Conservation (phyloP, 2,113 vertebrate genomes). For the Centropus unirufus region DNA sequence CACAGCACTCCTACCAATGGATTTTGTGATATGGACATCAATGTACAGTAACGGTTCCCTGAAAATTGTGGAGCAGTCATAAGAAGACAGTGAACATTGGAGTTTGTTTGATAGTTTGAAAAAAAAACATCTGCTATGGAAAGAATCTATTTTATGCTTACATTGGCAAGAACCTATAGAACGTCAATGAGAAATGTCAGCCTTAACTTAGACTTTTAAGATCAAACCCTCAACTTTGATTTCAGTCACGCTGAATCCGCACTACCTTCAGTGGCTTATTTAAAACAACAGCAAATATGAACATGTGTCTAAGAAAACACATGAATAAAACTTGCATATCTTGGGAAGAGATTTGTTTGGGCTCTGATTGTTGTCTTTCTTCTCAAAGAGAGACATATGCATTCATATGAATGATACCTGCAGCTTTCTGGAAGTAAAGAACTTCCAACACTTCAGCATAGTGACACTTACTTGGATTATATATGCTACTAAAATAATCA, state of each 20-base stretch:
- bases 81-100: background rate
- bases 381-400: background rate
- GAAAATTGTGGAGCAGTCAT: background rate
- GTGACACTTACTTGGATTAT: conserved; percentile 71
- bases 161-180: background rate
- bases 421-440: background rate
- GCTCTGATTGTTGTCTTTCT: background rate
- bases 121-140: background rate
- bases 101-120: background rate
- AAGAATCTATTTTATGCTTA: background rate
- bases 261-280: background rate
- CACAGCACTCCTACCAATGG: background rate
- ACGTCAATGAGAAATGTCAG: background rate
- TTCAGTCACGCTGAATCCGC: background rate
- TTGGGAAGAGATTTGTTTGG: background rate
- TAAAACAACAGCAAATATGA: background rate
- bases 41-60: background rate
- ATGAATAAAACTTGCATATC: background rate
- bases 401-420: background rate
- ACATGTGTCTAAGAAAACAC: background rate
- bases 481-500: conserved; percentile 64
- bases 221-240: background rate
- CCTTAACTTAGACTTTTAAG: background rate
- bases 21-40: background rate
- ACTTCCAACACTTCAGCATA: background rate